These are phyloP conservation scores for Thamnophis sirtalis DNA, from an alignment of 2,113 vertebrate genomes.

Conservation along the genomic window DNA sequence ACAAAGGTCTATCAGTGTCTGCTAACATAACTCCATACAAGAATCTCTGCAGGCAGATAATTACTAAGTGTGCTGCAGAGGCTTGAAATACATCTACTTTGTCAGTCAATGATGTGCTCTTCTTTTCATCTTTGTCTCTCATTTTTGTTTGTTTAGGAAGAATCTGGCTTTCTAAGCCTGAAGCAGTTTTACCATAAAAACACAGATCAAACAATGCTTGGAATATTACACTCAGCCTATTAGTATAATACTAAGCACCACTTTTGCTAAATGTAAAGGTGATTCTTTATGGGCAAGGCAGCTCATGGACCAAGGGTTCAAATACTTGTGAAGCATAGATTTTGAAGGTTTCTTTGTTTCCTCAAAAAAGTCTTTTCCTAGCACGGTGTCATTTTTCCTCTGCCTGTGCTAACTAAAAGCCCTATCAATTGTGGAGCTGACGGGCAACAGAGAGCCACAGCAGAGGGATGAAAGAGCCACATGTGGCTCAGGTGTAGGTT, in stretches of 20 bases:
- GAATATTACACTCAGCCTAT: neutral
- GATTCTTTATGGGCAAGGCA: neutral
- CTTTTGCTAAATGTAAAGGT: neutral
- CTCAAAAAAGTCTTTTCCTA: too few species aligned
- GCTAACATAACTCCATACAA: neutral
- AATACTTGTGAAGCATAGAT: neutral
- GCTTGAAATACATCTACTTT: neutral
- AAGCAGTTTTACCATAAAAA: neutral
- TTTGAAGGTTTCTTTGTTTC: neutral
- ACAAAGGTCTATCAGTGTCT: neutral
- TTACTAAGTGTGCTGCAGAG: neutral
- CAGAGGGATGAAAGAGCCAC: too few species aligned
- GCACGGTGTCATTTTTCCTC: too few species aligned
- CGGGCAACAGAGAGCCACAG: too few species aligned
- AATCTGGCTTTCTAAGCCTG: neutral
- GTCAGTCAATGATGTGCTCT: neutral
- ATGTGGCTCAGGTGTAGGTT: too few species aligned
- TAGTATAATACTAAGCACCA: neutral
- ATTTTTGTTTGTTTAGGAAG: neutral
- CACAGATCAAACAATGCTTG: neutral
- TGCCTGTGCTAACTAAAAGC: too few species aligned
- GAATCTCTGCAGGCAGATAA: slow-evolving; percentile 4
- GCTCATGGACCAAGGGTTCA: neutral
- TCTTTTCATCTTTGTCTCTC: neutral
- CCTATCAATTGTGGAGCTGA: too few species aligned